These are phyloP conservation scores for Ascaphus truei DNA, from an alignment of 2,113 vertebrate species.

Conservation along the genomic window DNA sequence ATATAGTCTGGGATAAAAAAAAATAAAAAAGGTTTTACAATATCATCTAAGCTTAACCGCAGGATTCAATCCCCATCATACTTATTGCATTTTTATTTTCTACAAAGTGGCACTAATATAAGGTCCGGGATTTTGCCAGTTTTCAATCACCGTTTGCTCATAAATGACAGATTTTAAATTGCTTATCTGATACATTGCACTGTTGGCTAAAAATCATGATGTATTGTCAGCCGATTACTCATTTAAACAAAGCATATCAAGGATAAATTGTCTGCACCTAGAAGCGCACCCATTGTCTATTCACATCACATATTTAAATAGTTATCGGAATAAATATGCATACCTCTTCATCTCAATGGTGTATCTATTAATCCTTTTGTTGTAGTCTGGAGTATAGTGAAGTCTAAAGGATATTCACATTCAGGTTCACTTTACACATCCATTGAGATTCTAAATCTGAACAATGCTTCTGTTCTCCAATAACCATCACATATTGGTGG, in stretches of 20 bases:
- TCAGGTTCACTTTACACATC: too few relatives aligned
- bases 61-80: background rate
- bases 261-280: slow-evolving; percentile 3
- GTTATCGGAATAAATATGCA: slow-evolving; percentile 10
- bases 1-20: too few relatives aligned
- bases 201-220: background rate
- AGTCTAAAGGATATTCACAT: too few relatives aligned
- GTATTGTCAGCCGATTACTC: slow-evolving; percentile 17
- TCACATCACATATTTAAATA: slow-evolving; percentile 2
- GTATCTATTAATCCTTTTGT: too few relatives aligned
- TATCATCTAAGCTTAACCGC: background rate
- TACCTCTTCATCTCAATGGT: too few relatives aligned
- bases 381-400: too few relatives aligned
- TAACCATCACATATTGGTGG: too few relatives aligned
- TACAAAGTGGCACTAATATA: background rate
- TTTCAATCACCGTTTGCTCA: slow-evolving; percentile 27
- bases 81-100: slow-evolving; percentile 18
- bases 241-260: slow-evolving; percentile 20
- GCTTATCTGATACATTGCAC: slow-evolving; percentile 18
- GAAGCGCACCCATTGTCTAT: background rate
- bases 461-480: too few relatives aligned
- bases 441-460: too few relatives aligned
- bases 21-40: too few relatives aligned
- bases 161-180: slow-evolving; percentile 29
- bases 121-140: slow-evolving; percentile 1